A percentile compares a stretch with the other conserved stretches of the same genome.
Conservation (phyloP, 2,797 vertebrate species). For the Propithecus deckenii region DNA sequence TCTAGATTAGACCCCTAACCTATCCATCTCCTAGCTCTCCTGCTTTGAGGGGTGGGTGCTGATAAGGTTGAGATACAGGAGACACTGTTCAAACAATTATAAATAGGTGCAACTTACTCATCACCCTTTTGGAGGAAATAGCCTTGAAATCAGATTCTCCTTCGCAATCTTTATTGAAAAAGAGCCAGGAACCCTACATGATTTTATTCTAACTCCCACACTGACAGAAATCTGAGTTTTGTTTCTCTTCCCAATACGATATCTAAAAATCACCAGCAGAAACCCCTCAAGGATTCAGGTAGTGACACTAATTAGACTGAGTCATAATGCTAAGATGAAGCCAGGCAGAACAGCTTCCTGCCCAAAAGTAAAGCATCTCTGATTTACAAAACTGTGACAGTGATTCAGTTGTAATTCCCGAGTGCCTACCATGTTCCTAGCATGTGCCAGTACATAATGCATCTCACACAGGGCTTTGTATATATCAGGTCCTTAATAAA, state of each 20-base stretch:
- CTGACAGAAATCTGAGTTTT: conserved; percentile 15
- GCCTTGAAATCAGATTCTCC: conserved; percentile 43
- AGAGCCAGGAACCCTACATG: not conserved
- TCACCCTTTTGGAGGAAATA: conserved; percentile 4
- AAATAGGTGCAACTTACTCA: not conserved
- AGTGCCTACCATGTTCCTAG: not conserved
- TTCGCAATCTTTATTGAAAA: not conserved
- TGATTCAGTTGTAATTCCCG: not conserved
- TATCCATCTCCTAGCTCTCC: not conserved
- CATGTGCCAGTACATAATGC: not conserved
- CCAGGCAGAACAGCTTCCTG: not conserved
- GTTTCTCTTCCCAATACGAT: not conserved
- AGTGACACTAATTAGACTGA: not conserved
- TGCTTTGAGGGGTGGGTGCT: not conserved
- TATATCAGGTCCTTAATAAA: not conserved
- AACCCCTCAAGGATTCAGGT: not conserved
- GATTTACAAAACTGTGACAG: not conserved
- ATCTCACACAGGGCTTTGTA: not conserved
- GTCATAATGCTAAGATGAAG: not conserved
- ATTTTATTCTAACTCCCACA: not conserved
- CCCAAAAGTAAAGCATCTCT: not conserved
- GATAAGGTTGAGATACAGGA: not conserved
- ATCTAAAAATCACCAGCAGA: not conserved
- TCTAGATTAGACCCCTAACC: not conserved
- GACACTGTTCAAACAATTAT: conserved; percentile 23